Evolutionary conservation across 2,113 vertebrate species (phyloP).

Genomic region (Polyodon spathula): DNA sequence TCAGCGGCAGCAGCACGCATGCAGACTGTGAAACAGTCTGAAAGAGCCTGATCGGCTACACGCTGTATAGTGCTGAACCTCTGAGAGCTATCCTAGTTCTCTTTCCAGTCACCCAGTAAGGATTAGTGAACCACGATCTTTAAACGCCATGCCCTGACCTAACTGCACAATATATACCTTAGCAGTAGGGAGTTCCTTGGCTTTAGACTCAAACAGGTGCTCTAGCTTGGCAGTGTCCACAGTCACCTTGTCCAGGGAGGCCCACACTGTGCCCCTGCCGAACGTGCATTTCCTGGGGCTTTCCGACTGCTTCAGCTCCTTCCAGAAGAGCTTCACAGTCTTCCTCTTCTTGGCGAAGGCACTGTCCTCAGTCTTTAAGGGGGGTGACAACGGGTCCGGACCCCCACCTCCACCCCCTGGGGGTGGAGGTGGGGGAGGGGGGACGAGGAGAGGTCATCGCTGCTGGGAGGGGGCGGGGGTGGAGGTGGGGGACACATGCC

Average conservation of each 20-base stretch:
- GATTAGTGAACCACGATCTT: too few relatives aligned
- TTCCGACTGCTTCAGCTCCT: slow-evolving; percentile 73
- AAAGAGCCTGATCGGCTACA: too few relatives aligned
- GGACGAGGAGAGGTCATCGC: slow-evolving; percentile 1
- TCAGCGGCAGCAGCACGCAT: too few relatives aligned
- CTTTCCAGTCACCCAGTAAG: too few relatives aligned
- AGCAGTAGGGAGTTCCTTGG: slow-evolving; percentile 68
- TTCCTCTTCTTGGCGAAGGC: slow-evolving; percentile 69
- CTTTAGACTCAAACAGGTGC: slow-evolving; percentile 87
- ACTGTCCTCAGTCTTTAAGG: slow-evolving; percentile 14
- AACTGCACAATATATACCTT: slow-evolving; percentile 62
- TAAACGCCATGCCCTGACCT: too few relatives aligned
- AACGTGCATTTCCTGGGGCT: slow-evolving; percentile 53
- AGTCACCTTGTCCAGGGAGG: slow-evolving; percentile 70
- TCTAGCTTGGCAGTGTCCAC: slow-evolving; percentile 75
- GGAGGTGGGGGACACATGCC: slow-evolving; percentile 11
- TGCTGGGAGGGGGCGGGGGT: slow-evolving; percentile 16
- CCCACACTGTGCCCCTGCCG: slow-evolving; percentile 77
- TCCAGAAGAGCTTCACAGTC: slow-evolving; percentile 93
- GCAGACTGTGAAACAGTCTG: too few relatives aligned
- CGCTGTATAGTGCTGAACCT: too few relatives aligned
- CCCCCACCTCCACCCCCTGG: too few relatives aligned
- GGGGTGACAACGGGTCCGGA: slow-evolving; percentile 14
- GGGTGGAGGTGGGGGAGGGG: slow-evolving; percentile 13
- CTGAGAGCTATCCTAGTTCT: too few relatives aligned